Evolutionary conservation across 1,140 invertebrate genomes (phyloP).

Genomic region (Anoplolepis gracilipes): DNA sequence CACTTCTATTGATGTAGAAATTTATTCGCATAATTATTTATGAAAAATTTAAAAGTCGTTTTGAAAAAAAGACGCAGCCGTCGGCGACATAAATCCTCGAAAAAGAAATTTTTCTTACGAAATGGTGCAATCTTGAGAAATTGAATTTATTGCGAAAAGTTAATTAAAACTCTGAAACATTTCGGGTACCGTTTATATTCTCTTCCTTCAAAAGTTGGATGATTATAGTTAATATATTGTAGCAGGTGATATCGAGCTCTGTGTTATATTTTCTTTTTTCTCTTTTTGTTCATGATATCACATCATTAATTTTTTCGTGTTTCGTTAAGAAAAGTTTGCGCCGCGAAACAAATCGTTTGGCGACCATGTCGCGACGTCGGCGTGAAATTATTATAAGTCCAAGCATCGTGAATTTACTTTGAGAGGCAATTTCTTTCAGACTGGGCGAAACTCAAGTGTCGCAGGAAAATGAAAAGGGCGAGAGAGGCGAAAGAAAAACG

Average conservation of each 20-base stretch:
- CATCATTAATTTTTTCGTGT: constrained; percentile 33
- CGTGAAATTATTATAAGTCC: constrained; percentile 46
- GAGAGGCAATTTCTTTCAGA: constrained; percentile 49
- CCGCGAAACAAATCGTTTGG: background rate
- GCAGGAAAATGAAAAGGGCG: constrained; percentile 39
- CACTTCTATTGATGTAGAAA: background rate
- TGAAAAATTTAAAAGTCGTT: constrained; percentile 15
- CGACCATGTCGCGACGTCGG: background rate
- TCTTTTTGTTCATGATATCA: background rate
- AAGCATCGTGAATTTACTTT: constrained; percentile 47
- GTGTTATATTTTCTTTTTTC: background rate
- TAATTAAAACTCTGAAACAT: constrained; percentile 17
- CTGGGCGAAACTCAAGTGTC: background rate
- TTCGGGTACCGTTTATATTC: background rate
- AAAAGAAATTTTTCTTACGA: background rate
- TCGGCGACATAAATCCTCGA: background rate
- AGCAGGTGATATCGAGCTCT: background rate
- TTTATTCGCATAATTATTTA: background rate
- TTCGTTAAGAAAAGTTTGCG: constrained; percentile 8
- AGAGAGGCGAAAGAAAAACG: constrained; percentile 35
- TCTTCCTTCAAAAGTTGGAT: background rate
- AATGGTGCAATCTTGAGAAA: background rate
- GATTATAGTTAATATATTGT: background rate
- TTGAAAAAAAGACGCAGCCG: background rate
- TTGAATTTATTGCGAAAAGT: constrained; percentile 8